Percentiles rank a stretch among this genome's conserved stretches.
phyloP scores from a whole-genome alignment of 1,140 invertebrate species.

The Gonatopus flavifemur region DNA sequence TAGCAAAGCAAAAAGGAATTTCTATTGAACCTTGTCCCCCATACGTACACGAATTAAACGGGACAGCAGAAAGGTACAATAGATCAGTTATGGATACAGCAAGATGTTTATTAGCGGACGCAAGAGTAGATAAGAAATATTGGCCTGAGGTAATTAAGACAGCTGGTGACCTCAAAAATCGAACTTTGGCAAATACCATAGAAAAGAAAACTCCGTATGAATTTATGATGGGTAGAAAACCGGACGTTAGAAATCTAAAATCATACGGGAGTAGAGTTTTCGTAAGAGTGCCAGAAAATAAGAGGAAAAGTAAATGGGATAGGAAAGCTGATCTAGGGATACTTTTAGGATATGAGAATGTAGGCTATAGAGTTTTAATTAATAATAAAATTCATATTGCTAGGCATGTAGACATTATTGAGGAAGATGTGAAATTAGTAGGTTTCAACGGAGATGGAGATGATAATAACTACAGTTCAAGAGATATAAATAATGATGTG shows the following conservation, averaged over 20 bases:
- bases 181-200: too few species aligned
- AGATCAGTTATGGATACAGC: background rate
- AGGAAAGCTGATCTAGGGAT: background rate
- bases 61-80: background rate
- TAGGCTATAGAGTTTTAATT: background rate
- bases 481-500: too few species aligned
- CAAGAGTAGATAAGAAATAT: background rate
- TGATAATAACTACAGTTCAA: background rate
- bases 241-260: background rate
- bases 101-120: background rate
- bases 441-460: background rate
- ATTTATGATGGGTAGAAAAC: background rate
- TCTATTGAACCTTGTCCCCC: background rate
- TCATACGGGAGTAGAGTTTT: background rate
- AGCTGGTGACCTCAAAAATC: background rate
- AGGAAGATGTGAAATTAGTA: slow-evolving; percentile 7
- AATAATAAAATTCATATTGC: slow-evolving; percentile 12
- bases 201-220: background rate
- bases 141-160: background rate
- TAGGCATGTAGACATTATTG: slow-evolving; percentile 14
- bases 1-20: background rate
- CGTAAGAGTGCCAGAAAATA: background rate
- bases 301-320: background rate
- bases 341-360: background rate
- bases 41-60: background rate